phyloP scores from a whole-genome alignment of 2,888 invertebrate genomes.

The Drosophila hawaiiensis region DNA sequence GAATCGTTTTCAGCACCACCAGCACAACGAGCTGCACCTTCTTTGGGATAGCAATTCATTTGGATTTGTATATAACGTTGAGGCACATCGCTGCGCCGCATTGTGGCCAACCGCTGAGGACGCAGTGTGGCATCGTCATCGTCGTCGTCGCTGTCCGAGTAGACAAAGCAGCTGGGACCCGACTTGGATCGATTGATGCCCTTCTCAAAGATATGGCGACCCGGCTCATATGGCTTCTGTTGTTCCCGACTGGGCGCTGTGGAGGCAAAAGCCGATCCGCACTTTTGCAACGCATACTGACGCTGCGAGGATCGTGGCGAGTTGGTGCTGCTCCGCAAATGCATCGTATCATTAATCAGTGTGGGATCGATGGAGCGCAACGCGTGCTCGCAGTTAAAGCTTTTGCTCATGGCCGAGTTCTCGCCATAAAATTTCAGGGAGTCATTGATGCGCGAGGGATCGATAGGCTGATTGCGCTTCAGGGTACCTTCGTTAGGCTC shows the following conservation, averaged over 20 bases:
- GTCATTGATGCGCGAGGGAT: constrained; percentile 86
- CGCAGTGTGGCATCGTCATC: constrained; percentile 81
- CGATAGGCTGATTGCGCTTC: constrained; percentile 86
- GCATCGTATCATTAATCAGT: constrained; percentile 83
- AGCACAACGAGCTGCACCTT: constrained; percentile 32
- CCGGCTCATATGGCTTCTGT: constrained; percentile 63
- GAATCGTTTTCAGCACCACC: constrained; percentile 68
- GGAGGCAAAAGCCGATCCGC: constrained; percentile 81
- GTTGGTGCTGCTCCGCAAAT: constrained; percentile 71
- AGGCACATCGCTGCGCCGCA: constrained; percentile 83
- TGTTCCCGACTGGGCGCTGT: constrained; percentile 55
- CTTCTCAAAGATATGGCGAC: constrained; percentile 81
- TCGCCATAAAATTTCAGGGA: constrained; percentile 85
- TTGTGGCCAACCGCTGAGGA: constrained; percentile 82
- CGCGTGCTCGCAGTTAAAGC: constrained; percentile 85
- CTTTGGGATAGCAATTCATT: constrained; percentile 85
- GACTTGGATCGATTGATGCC: constrained; percentile 85
- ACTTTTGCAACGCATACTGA: constrained; percentile 83
- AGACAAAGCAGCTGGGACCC: constrained; percentile 84
- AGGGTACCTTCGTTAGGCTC: constrained; percentile 84
- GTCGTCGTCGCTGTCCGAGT: constrained; percentile 83
- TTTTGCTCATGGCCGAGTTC: constrained; percentile 85
- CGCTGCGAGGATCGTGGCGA: constrained; percentile 75
- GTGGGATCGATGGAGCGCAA: constrained; percentile 84
- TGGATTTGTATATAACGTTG: constrained; percentile 84